Base-by-base conservation (phyloP, 2,797 vertebrate species). In the Melanotaenia maccullochi region DNA sequence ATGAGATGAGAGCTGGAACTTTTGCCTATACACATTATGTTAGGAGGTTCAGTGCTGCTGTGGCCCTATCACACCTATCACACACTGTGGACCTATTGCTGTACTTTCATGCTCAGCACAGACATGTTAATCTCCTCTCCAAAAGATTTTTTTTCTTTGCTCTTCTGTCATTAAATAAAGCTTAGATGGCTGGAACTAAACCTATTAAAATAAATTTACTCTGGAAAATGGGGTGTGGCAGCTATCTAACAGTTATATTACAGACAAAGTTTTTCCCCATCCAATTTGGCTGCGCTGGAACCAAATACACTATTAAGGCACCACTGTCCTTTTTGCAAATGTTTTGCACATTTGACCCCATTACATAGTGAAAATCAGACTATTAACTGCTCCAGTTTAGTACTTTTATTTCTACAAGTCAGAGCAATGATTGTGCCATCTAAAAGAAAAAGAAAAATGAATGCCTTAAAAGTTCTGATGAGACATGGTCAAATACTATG, bases 1-100 rank as follows among this genome's bases (percentile, higher is more conserved):
- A 28, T 13, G 28, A 66, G 32, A 64, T 68, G 30, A 78, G 71
- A 65, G 71, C 71, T 33, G 16, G 25, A 9, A 16, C 52, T 60
- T 30, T 75, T 73, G 51, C 70, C 44, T 54, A 28, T 13, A 9
- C 47, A 9, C 22, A 38, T 60, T 32, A 28, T 67, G 51, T 24
- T 36, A 6, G 25, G 57, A 47, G 75, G 58, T 58, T 56, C 9
- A 54, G 38, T 42, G 38, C 38, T 3, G 1, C 16, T 49, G 20
- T 49, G 44, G 44, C 22, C 8, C 4, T n/a, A 9, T n/a, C 9
- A 1, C 9, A 49, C 6, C 5, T 32, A 32, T 32, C 30, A 32
- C 30, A 32, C 30, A 32, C 30, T 32, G 5, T 32, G 30, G 30
- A 51, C 20, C 9, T n/a, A 9, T n/a, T 51, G 9, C n/a, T 35